Conservation (phyloP, 2,797 vertebrate species). For the Galago senegalensis region DNA sequence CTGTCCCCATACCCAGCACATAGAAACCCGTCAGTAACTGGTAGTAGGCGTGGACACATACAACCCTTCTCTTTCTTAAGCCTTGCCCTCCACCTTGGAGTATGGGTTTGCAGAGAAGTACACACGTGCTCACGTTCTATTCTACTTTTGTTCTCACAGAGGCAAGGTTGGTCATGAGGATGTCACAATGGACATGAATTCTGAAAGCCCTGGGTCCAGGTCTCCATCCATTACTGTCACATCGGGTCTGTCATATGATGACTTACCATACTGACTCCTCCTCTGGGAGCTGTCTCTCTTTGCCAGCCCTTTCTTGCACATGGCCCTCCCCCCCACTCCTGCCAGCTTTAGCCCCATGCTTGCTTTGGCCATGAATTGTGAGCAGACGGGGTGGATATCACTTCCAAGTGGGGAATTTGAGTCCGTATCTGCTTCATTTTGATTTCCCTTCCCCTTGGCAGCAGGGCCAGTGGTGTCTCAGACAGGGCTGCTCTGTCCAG, state of each 20-base stretch:
- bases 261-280: background rate
- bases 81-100: background rate
- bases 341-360: background rate
- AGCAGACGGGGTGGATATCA: background rate
- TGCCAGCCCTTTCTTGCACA: background rate
- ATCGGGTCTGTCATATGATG: rapidly evolving
- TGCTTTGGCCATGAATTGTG: background rate
- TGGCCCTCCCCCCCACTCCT: background rate
- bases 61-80: background rate
- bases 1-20: background rate
- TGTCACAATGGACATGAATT: background rate
- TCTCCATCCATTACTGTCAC: background rate
- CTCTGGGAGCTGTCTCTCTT: background rate
- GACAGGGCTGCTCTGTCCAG: rapidly evolving
- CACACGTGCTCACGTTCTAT: background rate
- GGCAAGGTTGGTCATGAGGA: background rate
- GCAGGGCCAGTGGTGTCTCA: background rate
- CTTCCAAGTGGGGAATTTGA: background rate
- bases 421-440: rapidly evolving
- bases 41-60: background rate
- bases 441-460: no score
- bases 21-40: background rate
- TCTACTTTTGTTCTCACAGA: background rate
- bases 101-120: background rate
- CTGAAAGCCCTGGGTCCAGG: background rate